phyloP scores from a whole-genome alignment of 2,797 vertebrate genomes.

The Platyrinchus mystaceus region DNA sequence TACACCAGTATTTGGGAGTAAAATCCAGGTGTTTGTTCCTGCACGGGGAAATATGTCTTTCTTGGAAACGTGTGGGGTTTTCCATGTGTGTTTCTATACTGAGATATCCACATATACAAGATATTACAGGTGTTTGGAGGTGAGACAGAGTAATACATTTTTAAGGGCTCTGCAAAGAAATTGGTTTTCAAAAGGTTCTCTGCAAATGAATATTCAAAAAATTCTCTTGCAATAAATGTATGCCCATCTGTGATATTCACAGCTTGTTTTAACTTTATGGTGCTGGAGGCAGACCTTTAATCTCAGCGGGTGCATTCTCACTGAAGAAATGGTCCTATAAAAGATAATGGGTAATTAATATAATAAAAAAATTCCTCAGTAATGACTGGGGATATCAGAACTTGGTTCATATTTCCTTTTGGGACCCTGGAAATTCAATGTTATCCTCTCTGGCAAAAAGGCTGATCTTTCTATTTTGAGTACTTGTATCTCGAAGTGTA shows the following conservation, averaged over 20 bases:
- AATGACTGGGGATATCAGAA: background rate
- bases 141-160: background rate
- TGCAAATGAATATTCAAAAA: background rate
- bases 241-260: background rate
- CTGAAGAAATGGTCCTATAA: constrained; percentile 44
- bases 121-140: background rate
- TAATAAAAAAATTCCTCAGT: background rate
- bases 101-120: background rate
- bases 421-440: constrained; percentile 10
- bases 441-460: background rate
- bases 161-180: background rate
- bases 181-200: background rate
- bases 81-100: background rate
- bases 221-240: background rate
- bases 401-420: background rate
- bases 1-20: background rate
- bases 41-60: background rate
- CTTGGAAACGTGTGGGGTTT: background rate
- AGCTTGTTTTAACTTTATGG: constrained; percentile 24
- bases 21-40: background rate
- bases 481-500: background rate
- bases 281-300: background rate
- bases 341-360: constrained; percentile 51
- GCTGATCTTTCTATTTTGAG: background rate
- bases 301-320: background rate